Conservation (phyloP, 1,140 invertebrate species). For the Drosophila yakuba region DNA sequence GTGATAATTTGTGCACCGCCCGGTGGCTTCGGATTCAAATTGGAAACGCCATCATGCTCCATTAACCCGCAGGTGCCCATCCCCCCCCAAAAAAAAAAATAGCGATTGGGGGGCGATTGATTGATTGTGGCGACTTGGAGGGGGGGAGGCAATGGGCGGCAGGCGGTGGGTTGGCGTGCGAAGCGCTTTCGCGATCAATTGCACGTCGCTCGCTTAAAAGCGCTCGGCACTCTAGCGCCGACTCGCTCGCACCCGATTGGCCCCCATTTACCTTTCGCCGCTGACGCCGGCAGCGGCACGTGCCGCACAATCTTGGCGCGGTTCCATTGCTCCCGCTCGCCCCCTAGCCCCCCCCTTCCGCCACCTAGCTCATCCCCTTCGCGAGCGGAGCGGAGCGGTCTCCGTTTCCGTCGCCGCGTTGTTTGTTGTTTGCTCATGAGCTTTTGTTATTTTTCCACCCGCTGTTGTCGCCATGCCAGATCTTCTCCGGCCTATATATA, state of each 20-base stretch:
- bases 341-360: background rate
- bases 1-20: slow-evolving; percentile 53
- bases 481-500: background rate
- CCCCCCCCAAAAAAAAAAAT: background rate
- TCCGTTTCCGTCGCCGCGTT: slow-evolving; percentile 41
- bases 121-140: background rate
- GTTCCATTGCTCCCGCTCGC: slow-evolving; percentile 50
- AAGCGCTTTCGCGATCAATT: slow-evolving; percentile 69
- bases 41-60: slow-evolving; percentile 69
- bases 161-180: slow-evolving; percentile 8
- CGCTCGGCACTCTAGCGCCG: slow-evolving; percentile 17
- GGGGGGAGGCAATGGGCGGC: background rate
- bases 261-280: slow-evolving; percentile 53
- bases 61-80: slow-evolving; percentile 59
- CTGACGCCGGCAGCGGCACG: slow-evolving; percentile 66
- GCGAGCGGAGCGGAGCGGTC: background rate
- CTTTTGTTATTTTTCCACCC: slow-evolving; percentile 62
- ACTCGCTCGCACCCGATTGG: slow-evolving; percentile 53
- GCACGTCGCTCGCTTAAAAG: slow-evolving; percentile 61
- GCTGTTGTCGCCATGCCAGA: slow-evolving; percentile 47
- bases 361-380: background rate
- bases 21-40: slow-evolving; percentile 54
- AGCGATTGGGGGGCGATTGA: slow-evolving; percentile 20
- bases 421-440: slow-evolving; percentile 63
- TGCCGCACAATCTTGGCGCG: slow-evolving; percentile 67